Evolutionary conservation across 2,888 invertebrate species (phyloP).

Genomic region (Ochlodes sylvanus): DNA sequence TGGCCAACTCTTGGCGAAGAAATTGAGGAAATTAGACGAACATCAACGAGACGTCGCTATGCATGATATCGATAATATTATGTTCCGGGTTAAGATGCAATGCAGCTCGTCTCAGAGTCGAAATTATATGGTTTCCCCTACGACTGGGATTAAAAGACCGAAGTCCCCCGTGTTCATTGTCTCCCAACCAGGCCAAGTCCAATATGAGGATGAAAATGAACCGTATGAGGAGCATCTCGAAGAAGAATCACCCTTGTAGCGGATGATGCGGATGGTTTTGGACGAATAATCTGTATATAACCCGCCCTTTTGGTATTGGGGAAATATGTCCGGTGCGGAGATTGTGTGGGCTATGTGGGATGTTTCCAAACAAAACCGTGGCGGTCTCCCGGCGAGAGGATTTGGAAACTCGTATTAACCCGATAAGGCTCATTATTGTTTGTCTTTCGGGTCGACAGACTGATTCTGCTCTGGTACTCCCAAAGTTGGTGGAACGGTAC

Average conservation of each 20-base stretch:
- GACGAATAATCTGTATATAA: not conserved
- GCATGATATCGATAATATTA: slow-evolving; percentile 78
- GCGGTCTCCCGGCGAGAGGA: no score
- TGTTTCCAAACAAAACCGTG: no score
- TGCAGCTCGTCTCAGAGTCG: slow-evolving; percentile 49
- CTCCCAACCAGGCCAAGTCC: slow-evolving; percentile 55
- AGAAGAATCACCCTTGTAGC: slow-evolving; percentile 22
- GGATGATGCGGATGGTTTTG: not conserved
- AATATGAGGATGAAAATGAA: slow-evolving; percentile 66
- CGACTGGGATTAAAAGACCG: slow-evolving; percentile 58
- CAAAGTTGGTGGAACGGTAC: no score
- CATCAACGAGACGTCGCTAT: slow-evolving; percentile 73
- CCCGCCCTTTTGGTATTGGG: not conserved
- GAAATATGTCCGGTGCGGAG: not conserved
- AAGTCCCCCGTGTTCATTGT: slow-evolving; percentile 68
- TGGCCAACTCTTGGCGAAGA: slow-evolving; percentile 72
- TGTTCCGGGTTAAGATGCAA: slow-evolving; percentile 74
- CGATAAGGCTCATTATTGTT: no score
- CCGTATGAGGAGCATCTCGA: slow-evolving; percentile 54
- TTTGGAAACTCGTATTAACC: no score
- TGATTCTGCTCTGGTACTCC: no score
- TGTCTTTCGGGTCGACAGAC: no score
- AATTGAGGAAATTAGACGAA: slow-evolving; percentile 72
- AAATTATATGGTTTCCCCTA: slow-evolving; percentile 58
- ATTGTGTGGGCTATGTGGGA: not conserved